Evolutionary conservation across 35 echinoderm and acorn worm species (phyloP).

Genomic region (Nesometra sesokonis): DNA sequence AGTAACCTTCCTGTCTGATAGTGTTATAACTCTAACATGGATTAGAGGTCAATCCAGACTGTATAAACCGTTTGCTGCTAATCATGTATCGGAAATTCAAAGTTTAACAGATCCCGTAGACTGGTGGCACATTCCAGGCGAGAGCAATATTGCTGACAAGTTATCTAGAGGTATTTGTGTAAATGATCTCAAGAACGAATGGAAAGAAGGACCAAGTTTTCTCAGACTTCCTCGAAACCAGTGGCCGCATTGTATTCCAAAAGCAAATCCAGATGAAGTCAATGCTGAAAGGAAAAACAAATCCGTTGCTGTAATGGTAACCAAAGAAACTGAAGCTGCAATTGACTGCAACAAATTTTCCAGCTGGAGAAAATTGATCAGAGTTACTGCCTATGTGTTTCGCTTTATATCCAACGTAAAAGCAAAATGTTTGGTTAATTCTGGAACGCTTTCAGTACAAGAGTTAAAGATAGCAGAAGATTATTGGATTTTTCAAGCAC

Average conservation of each 20-base stretch:
- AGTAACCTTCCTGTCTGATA: slow-evolving; percentile 28
- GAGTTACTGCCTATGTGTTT: slow-evolving; percentile 40
- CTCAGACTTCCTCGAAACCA: slow-evolving; percentile 14
- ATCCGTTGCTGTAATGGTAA: slow-evolving; percentile 4
- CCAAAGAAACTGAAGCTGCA: background rate
- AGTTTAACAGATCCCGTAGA: slow-evolving; percentile 34
- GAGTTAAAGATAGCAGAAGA: slow-evolving; percentile 19
- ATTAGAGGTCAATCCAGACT: slow-evolving; percentile 31
- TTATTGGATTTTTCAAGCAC: slow-evolving; percentile 22
- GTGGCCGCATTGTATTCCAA: slow-evolving; percentile 27
- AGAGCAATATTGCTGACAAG: slow-evolving; percentile 44
- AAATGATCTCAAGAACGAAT: slow-evolving; percentile 6
- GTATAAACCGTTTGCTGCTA: slow-evolving; percentile 55
- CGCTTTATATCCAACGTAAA: slow-evolving; percentile 22
- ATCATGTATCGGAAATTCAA: slow-evolving; percentile 39
- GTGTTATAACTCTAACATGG: slow-evolving; percentile 33
- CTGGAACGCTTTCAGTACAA: slow-evolving; percentile 17
- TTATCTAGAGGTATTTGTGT: slow-evolving; percentile 41
- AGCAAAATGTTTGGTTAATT: background rate
- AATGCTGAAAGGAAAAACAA: slow-evolving; percentile 37
- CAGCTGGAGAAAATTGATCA: slow-evolving; percentile 34
- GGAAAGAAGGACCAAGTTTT: slow-evolving; percentile 52
- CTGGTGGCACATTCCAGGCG: slow-evolving; percentile 42
- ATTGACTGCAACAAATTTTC: slow-evolving; percentile 39
- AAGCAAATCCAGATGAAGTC: background rate